A percentile compares a stretch with the other conserved stretches of the same genome.
These are phyloP conservation scores for Eulemur rubriventer DNA, from an alignment of 2,797 vertebrate genomes.

Conservation along the genomic window DNA sequence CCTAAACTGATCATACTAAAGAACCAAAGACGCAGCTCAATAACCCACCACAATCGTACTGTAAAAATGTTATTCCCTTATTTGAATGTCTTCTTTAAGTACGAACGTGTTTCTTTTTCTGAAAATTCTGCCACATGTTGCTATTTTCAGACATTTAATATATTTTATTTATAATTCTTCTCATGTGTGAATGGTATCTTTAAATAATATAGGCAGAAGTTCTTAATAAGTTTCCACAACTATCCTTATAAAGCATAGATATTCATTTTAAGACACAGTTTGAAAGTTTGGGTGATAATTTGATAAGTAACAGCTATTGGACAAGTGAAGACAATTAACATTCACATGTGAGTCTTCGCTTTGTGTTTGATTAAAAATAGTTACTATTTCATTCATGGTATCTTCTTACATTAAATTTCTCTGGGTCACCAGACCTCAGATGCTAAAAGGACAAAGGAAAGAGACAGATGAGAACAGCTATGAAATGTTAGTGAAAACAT, in stretches of 20 bases:
- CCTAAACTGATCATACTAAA: neutral
- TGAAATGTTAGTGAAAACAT: slow-evolving; percentile 51
- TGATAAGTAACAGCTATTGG: neutral
- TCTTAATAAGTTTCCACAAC: neutral
- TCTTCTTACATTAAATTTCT: slow-evolving; percentile 52
- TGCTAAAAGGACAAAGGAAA: slow-evolving; percentile 46
- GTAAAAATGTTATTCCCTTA: neutral
- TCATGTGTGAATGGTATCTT: neutral
- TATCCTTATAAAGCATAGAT: neutral
- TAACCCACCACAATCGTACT: neutral
- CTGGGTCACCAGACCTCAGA: slow-evolving; percentile 2
- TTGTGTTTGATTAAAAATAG: neutral
- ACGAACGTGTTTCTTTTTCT: neutral
- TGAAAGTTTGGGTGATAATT: slow-evolving; percentile 17
- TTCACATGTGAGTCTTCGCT: neutral
- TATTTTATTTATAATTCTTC: neutral
- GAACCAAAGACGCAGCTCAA: neutral
- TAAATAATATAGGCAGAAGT: neutral
- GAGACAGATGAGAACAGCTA: slow-evolving; percentile 44
- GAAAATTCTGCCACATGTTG: neutral
- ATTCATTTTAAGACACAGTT: slow-evolving; percentile 18
- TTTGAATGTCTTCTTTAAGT: neutral
- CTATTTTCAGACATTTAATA: neutral
- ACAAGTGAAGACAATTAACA: neutral
- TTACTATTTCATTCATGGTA: neutral